Percentiles rank a stretch among this genome's conserved stretches.
phyloP scores from a whole-genome alignment of 2,888 invertebrate genomes.

The Drosophila subquinaria region DNA sequence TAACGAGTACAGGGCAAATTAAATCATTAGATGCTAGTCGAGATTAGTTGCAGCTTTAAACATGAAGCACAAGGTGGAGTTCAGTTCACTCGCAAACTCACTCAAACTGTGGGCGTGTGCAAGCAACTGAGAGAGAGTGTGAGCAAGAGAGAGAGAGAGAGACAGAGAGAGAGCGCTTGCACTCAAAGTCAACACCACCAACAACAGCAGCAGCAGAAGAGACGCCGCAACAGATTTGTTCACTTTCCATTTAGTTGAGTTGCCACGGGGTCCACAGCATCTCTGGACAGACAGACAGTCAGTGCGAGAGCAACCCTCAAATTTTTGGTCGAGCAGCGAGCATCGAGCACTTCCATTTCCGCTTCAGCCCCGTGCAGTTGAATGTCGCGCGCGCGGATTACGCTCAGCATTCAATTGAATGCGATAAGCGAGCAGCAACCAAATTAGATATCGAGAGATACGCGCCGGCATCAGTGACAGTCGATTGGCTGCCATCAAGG shows the following conservation, averaged over 20 bases:
- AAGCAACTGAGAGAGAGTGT: conserved; percentile 11
- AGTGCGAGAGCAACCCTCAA: conserved; percentile 55
- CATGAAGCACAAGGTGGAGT: conserved; percentile 11
- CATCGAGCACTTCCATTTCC: conserved; percentile 52
- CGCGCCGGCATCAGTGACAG: conserved; percentile 78
- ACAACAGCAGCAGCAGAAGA: conserved; percentile 14
- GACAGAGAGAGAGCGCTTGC: conserved; percentile 23
- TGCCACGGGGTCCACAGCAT: conserved; percentile 66
- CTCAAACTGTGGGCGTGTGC: conserved; percentile 72
- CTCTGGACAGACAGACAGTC: conserved; percentile 20
- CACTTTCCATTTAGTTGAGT: conserved; percentile 77
- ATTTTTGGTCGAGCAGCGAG: not conserved
- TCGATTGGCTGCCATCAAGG: conserved; percentile 83
- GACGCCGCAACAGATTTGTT: conserved; percentile 62
- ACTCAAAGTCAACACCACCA: conserved; percentile 60
- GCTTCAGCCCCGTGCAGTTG: conserved; percentile 58
- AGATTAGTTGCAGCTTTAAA: conserved; percentile 55
- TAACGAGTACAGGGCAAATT: conserved; percentile 85
- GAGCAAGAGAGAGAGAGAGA: conserved; percentile 32
- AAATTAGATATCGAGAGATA: conserved; percentile 58
- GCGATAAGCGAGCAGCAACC: conserved; percentile 48
- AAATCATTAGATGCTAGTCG: conserved; percentile 85
- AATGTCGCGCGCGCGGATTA: conserved; percentile 73
- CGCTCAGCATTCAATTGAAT: conserved; percentile 56
- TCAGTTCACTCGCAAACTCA: conserved; percentile 47